Percentiles rank a stretch among this genome's conserved stretches.
phyloP scores from a whole-genome alignment of 2,113 vertebrate species.

The Amia ocellicauda region DNA sequence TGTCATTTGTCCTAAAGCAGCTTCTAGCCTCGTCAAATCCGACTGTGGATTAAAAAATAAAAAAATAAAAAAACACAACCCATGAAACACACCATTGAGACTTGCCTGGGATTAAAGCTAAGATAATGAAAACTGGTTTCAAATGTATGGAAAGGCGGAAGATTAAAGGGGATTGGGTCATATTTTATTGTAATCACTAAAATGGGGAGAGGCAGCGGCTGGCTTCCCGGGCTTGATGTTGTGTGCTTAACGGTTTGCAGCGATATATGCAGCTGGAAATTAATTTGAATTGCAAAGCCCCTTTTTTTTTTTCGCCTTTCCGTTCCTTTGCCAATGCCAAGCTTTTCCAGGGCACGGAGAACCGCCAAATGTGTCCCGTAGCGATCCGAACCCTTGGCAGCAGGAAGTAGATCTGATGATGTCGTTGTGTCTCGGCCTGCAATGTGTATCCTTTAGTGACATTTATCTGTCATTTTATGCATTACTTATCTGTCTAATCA shows the following conservation, averaged over 20 bases:
- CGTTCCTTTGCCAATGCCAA: not conserved
- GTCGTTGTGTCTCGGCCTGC: too few relatives aligned
- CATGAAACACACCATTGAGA: not conserved
- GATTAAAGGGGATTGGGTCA: slow-evolving; percentile 7
- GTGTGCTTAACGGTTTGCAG: not conserved
- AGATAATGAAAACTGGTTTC: slow-evolving; percentile 18
- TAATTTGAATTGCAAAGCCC: not conserved
- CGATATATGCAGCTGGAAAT: not conserved
- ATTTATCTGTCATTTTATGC: too few relatives aligned
- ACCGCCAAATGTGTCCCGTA: too few relatives aligned
- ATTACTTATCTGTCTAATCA: too few relatives aligned
- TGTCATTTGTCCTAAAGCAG: slow-evolving; percentile 6
- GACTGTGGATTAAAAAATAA: not conserved
- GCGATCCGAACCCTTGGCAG: too few relatives aligned
- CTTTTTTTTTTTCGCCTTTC: too few relatives aligned
- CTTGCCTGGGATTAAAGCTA: slow-evolving; percentile 14
- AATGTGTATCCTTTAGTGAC: too few relatives aligned
- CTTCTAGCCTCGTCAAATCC: not conserved
- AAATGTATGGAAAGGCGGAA: not conserved
- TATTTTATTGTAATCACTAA: slow-evolving; percentile 7
- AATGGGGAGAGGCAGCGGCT: not conserved
- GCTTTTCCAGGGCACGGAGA: too few relatives aligned
- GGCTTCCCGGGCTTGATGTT: too few relatives aligned
- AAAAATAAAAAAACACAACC: not conserved
- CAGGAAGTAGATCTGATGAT: too few relatives aligned